Evolutionary conservation across 2,797 vertebrate genomes (phyloP).

Genomic region (Columba guinea): DNA sequence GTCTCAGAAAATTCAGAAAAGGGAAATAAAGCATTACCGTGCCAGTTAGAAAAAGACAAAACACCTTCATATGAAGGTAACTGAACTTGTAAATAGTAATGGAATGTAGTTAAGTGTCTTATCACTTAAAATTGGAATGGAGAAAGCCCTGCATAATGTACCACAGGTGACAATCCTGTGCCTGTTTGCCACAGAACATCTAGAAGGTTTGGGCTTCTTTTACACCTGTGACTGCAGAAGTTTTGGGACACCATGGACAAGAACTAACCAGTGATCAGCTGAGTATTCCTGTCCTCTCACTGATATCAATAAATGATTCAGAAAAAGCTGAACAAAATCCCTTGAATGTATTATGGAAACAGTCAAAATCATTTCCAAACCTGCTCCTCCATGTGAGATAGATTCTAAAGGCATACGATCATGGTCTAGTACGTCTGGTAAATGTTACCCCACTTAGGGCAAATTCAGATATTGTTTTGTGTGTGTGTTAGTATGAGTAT

Average conservation of each 20-base stretch:
- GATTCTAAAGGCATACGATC: background rate
- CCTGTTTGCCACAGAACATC: background rate
- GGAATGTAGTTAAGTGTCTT: background rate
- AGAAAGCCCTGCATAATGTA: background rate
- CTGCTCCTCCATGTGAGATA: background rate
- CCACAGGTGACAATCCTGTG: background rate
- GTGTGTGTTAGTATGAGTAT: background rate
- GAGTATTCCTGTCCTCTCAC: background rate
- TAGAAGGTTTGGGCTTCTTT: background rate
- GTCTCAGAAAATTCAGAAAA: conserved; percentile 40
- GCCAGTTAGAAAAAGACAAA: background rate
- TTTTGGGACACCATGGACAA: background rate
- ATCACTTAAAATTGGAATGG: background rate
- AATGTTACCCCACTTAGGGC: background rate
- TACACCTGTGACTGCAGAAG: background rate
- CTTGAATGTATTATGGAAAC: background rate
- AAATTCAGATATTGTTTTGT: background rate
- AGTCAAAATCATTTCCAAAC: background rate
- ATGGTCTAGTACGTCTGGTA: background rate
- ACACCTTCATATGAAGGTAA: background rate
- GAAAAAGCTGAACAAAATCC: background rate
- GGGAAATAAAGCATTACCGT: background rate
- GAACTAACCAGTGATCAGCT: background rate
- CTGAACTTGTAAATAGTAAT: background rate
- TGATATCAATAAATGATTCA: background rate